Conservation (phyloP, 2,888 invertebrate genomes). For the Drosophila antonietae region DNA sequence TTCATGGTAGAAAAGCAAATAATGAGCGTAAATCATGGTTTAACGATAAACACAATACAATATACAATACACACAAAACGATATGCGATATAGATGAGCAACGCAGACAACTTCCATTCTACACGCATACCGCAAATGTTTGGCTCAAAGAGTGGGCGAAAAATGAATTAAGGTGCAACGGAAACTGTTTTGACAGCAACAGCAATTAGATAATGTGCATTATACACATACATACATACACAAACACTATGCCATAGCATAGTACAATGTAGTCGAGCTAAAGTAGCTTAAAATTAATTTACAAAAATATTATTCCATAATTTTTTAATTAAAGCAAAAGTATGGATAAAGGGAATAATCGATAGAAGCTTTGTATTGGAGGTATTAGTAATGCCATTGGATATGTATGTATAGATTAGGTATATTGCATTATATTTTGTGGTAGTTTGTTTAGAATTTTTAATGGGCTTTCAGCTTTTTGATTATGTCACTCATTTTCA, state of each 20-base stretch:
- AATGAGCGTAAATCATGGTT: slow-evolving; percentile 79
- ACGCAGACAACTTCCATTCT: slow-evolving; percentile 26
- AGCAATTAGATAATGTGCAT: slow-evolving; percentile 14
- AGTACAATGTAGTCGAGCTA: background rate
- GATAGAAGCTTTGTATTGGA: no score
- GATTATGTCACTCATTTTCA: no score
- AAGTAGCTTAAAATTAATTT: slow-evolving; percentile 7
- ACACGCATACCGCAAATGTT: slow-evolving; percentile 1
- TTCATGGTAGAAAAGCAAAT: slow-evolving; percentile 57
- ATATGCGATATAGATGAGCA: slow-evolving; percentile 18
- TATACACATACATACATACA: background rate
- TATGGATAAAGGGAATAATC: background rate
- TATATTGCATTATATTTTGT: no score
- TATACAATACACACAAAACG: slow-evolving; percentile 28
- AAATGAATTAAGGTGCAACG: slow-evolving; percentile 51
- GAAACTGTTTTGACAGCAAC: slow-evolving; percentile 36
- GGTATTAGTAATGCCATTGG: no score
- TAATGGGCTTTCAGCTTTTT: background rate
- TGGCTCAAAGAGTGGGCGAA: slow-evolving; percentile 13
- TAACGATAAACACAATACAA: slow-evolving; percentile 71
- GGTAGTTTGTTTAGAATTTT: background rate
- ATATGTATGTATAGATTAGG: no score
- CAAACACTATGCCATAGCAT: background rate
- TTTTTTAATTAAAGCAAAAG: background rate
- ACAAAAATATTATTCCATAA: slow-evolving; percentile 8